A percentile compares a stretch with the other conserved stretches of the same genome.
Conservation (phyloP, 2,797 vertebrate species). For the Cottoperca gobio region DNA sequence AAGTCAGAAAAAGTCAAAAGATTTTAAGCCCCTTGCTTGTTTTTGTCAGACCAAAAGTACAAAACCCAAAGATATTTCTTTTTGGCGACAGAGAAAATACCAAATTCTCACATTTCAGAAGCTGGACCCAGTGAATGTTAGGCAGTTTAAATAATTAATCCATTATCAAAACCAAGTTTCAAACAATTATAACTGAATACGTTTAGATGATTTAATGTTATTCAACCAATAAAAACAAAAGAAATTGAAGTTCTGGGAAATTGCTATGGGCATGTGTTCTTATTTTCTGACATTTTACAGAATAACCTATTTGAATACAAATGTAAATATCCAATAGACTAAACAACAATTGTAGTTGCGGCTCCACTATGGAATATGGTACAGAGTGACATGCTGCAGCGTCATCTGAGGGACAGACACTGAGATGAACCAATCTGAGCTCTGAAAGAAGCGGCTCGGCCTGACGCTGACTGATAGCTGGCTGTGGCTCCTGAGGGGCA, state of each 20-base stretch:
- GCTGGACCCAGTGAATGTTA: not conserved
- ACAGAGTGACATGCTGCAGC: slow-evolving; percentile 34
- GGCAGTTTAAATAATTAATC: not conserved
- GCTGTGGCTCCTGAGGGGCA: slow-evolving; percentile 85
- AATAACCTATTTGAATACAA: slow-evolving; percentile 10
- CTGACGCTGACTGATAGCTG: slow-evolving; percentile 83
- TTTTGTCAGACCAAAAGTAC: not conserved
- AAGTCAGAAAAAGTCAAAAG: not conserved
- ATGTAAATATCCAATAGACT: not conserved
- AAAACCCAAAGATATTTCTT: not conserved
- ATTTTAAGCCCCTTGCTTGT: not conserved
- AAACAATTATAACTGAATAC: not conserved
- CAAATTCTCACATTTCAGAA: not conserved
- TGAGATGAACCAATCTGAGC: slow-evolving; percentile 61
- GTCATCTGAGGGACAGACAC: slow-evolving; percentile 30
- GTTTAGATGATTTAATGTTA: too few relatives aligned
- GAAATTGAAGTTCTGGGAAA: not conserved
- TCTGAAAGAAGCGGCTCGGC: slow-evolving; percentile 35
- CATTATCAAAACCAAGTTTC: not conserved
- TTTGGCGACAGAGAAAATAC: not conserved
- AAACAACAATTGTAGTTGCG: not conserved
- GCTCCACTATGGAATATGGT: not conserved
- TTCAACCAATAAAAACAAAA: not conserved
- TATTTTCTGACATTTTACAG: not conserved
- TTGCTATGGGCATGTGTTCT: not conserved